These are phyloP conservation scores for Oncorhynchus clarkii DNA, from an alignment of 2,113 vertebrate genomes.

Conservation along the genomic window DNA sequence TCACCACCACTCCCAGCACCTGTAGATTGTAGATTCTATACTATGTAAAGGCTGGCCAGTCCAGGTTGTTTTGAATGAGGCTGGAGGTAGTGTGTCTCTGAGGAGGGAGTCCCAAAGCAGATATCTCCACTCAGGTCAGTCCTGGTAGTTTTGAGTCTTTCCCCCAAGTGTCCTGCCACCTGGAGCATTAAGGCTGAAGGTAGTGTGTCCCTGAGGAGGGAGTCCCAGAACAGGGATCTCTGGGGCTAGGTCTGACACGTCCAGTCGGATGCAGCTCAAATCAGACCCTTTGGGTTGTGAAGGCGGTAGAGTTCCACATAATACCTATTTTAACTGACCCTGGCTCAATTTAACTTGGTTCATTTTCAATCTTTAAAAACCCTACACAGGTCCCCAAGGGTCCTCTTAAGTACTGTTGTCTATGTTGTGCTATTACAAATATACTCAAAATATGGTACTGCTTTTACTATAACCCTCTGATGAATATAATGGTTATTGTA, in stretches of 20 bases:
- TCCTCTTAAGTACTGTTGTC: not conserved
- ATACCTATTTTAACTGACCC: not conserved
- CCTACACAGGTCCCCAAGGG: not conserved
- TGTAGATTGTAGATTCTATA: no score
- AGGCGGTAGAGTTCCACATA: slow-evolving; percentile 2
- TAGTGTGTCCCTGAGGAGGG: not conserved
- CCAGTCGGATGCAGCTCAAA: slow-evolving; percentile 31
- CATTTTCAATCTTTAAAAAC: not conserved
- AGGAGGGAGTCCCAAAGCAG: slow-evolving; percentile 48
- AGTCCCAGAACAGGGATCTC: not conserved
- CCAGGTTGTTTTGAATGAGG: no score
- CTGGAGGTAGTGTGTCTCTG: not conserved
- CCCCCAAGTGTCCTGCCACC: no score
- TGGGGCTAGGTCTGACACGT: not conserved
- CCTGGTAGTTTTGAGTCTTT: no score
- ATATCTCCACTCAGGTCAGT: no score
- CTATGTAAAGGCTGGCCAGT: no score
- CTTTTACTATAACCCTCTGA: no score
- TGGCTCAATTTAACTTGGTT: not conserved
- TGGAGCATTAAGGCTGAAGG: no score
- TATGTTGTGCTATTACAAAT: not conserved
- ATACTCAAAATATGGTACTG: not conserved
- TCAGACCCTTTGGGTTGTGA: slow-evolving; percentile 6
- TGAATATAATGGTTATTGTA: not conserved
- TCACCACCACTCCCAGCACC: no score